A percentile compares a stretch with the other conserved stretches of the same genome.
These are phyloP conservation scores for Sinocyclocheilus rhinocerous DNA, from an alignment of 2,113 vertebrate genomes.

Conservation along the genomic window DNA sequence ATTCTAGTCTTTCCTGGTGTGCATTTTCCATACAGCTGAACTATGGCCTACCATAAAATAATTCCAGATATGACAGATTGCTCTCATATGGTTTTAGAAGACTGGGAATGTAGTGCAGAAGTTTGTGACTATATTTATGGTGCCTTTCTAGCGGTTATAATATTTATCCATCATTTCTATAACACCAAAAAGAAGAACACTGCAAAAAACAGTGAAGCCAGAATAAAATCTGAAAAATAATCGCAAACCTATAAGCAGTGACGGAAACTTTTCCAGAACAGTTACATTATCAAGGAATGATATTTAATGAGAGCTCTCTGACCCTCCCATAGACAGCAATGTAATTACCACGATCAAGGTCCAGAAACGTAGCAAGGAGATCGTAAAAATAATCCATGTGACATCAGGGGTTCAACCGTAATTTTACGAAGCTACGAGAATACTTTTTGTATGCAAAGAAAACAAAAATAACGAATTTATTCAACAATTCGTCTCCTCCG, in stretches of 20 bases:
- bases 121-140: neutral
- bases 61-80: neutral
- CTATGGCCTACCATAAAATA: neutral
- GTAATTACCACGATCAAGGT: no score
- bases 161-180: neutral
- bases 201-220: neutral
- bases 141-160: neutral
- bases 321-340: no score
- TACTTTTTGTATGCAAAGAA: no score
- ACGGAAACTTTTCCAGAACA: neutral
- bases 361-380: no score
- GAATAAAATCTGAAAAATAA: neutral
- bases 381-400: no score
- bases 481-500: no score
- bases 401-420: no score
- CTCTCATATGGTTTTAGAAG: neutral
- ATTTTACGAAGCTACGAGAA: no score
- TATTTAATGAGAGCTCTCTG: neutral
- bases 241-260: neutral
- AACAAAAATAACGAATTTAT: no score
- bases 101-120: neutral
- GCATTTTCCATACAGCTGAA: neutral
- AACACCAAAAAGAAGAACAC: neutral
- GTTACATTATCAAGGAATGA: neutral
- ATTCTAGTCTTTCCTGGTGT: neutral